Base-by-base conservation (phyloP, 2,797 vertebrate genomes). In the Loris lydekkerianus region DNA sequence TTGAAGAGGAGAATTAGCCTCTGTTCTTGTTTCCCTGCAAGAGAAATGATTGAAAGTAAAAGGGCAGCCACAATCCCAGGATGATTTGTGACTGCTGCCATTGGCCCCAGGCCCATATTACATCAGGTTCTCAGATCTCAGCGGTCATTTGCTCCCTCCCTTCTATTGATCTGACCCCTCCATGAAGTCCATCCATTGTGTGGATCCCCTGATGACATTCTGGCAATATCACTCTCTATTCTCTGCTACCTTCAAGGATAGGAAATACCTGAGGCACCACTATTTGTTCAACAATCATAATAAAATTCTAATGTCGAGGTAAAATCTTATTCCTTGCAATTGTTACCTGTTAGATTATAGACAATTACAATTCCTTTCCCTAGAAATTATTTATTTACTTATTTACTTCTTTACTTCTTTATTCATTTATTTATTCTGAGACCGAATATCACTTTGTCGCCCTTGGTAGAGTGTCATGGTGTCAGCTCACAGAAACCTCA, bases 1-100 rank as follows among this genome's bases (percentile, higher is more conserved):
- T 46, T 95, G 85, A 75, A 88, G 78, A 95, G 92, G 46, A 94
- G 86, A 95, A 78, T 7, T 78, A 63, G 29, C 58, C 82, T 97
- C 94, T 29, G 89, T 11, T 37, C 56, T 69, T 60, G 82, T 60
- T 65, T 91, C 92, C 61, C 97, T 98, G 85, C 65, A 94, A 97
- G 49, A 96, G 53, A 97, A 86, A 94, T 0, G n/a, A 67, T 34
- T 43, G 29, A 37, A 69, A 60, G 31, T 97, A n/a, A 97, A 84
- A 81, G 53, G 46, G 46, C 65, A 69, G n/a, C 81, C 49, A 43
- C 11, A 7, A 1, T 31, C 34, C 53, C 40, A 56, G 37, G 4
- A n/a, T 21, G 63, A 31, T 10, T 37, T 0, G 0, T 53, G 34
- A 34, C 1, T 27, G 49, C 53, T 76, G 27, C 83, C 83, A 27